A percentile compares a stretch with the other conserved stretches of the same genome.
phyloP scores from a whole-genome alignment of 2,113 vertebrate species.

The Poecile atricapillus region DNA sequence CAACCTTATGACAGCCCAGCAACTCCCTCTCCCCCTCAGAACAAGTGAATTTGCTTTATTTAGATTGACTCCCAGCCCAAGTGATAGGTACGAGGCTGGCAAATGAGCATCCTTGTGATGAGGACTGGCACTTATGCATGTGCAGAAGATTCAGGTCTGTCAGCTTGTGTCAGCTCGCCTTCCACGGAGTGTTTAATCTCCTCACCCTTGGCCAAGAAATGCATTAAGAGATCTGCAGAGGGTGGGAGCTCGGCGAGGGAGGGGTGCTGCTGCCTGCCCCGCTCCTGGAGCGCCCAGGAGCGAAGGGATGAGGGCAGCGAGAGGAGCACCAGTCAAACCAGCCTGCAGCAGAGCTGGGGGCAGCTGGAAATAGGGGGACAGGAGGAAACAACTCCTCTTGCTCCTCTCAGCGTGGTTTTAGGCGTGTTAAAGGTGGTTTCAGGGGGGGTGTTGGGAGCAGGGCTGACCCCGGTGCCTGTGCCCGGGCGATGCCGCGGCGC shows the following conservation, averaged over 20 bases:
- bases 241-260: background rate
- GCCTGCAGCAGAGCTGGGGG: background rate
- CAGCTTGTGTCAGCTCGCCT: constrained; percentile 53
- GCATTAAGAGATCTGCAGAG: constrained; percentile 38
- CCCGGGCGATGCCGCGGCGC: fast-evolving
- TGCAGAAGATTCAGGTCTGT: constrained; percentile 49
- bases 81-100: constrained; percentile 58
- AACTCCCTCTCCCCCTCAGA: constrained; percentile 30
- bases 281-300: background rate
- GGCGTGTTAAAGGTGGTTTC: background rate
- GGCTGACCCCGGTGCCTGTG: fast-evolving
- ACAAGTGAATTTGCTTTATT: constrained; percentile 34
- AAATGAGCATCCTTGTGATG: constrained; percentile 55
- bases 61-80: constrained; percentile 55
- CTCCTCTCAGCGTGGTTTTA: fast-evolving
- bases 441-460: background rate
- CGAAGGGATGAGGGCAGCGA: background rate
- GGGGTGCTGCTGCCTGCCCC: background rate
- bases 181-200: constrained; percentile 30
- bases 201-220: constrained; percentile 51
- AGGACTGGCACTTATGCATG: constrained; percentile 54
- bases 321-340: fast-evolving
- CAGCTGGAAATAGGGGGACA: fast-evolving
- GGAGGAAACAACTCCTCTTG: background rate
- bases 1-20: constrained; percentile 42